These are phyloP conservation scores for Propsilocerus akamusi DNA, from an alignment of 1,140 invertebrate genomes.

Conservation along the genomic window DNA sequence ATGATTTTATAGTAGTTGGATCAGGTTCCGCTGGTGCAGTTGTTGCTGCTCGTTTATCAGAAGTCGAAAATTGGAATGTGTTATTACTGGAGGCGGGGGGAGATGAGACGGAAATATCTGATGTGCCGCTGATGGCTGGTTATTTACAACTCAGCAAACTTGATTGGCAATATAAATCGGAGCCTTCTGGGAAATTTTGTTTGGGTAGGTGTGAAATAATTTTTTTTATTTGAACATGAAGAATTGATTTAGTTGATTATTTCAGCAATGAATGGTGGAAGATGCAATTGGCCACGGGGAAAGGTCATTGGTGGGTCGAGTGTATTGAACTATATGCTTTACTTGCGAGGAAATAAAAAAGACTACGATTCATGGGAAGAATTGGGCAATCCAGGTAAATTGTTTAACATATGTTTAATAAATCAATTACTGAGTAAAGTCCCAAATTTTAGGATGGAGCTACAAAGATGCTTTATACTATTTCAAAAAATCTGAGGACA, in stretches of 20 bases:
- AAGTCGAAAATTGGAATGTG: conserved; percentile 64
- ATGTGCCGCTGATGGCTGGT: conserved; percentile 70
- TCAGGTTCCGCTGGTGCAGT: conserved; percentile 85
- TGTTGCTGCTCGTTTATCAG: conserved; percentile 67
- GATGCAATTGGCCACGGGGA: conserved; percentile 63
- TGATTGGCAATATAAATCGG: conserved; percentile 86
- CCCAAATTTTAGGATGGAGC: conserved; percentile 40
- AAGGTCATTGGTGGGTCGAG: conserved; percentile 62
- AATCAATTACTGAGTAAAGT: background rate
- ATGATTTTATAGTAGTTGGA: conserved; percentile 64
- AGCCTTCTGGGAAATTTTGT: conserved; percentile 65
- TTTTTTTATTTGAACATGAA: conserved; percentile 3
- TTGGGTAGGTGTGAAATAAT: conserved; percentile 35
- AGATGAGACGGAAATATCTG: conserved; percentile 77
- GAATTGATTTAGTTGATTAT: conserved; percentile 7
- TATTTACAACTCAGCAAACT: conserved; percentile 72
- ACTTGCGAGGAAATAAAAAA: conserved; percentile 76
- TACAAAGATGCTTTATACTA: conserved; percentile 72
- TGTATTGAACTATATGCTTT: conserved; percentile 95
- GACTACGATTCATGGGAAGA: conserved; percentile 91
- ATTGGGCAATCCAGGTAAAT: conserved; percentile 61
- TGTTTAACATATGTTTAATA: background rate
- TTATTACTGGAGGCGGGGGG: conserved; percentile 78
- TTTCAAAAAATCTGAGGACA: conserved; percentile 85
- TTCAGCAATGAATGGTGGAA: conserved; percentile 54